Evolutionary conservation across 2,113 vertebrate genomes (phyloP), one percentile per base, ranked within the genome.

Genomic region (Oryzias woworae): DNA sequence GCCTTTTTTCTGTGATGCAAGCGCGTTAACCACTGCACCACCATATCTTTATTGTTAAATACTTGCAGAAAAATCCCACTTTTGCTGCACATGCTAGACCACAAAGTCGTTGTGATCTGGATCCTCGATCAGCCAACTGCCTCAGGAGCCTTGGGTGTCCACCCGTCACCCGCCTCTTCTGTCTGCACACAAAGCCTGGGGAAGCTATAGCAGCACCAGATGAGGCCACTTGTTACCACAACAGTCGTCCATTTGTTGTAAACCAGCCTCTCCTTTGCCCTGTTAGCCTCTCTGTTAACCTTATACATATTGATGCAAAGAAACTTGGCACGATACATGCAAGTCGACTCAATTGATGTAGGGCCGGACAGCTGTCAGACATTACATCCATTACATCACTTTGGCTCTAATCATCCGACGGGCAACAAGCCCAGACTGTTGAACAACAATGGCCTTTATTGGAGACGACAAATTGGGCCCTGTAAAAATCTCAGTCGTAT

Each of bases 291-390:
- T 52, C 49, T 24, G 56, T 55, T 72, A 52, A 31, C 70, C 75
- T 80, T 71, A 82, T 84, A 77, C 87, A 89, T 87, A 88, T 83
- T 85, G 87, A 89, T 85, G 77, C 61, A 60, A 66, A 69, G 65
- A 80, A 87, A 82, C 82, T 86, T 86, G 84, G 85, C 80, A 57
- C 49, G 77, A 71, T 77, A 63, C 46, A 49, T 45, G 61, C 62
- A 81, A 83, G 75, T 83, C 78, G 81, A 85, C 80, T 77, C 73
- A 64, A 60, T 82, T 79, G 60, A 15, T 44, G 66, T 47, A 18
- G 77, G 71, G 78, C 45, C 81, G 75, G 63, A 85, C 88, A 91
- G 88, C 90, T 90, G 90, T 87, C 90, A 88, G 74, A 88, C 82
- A 90, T 91, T 89, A 91, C 71, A 69, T 53, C 84, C 83, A 89